Evolutionary conservation across 1,140 invertebrate species (phyloP).

Genomic region (Adelges cooleyi): DNA sequence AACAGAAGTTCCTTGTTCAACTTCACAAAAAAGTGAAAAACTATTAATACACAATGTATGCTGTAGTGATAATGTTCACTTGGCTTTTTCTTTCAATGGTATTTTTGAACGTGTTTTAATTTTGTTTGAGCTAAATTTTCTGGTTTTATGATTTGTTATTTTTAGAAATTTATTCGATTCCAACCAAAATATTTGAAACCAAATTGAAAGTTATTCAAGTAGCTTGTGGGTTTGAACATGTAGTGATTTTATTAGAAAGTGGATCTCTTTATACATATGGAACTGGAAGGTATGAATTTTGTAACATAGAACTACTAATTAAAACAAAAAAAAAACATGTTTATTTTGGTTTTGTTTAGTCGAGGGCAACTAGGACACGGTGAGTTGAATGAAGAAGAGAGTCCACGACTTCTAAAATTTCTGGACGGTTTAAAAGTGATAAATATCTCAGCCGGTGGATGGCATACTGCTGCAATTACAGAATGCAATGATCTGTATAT

Average conservation of each 20-base stretch:
- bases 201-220: slow-evolving; percentile 43
- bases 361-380: slow-evolving; percentile 74
- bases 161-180: slow-evolving; percentile 24
- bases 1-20: background rate
- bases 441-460: slow-evolving; percentile 63
- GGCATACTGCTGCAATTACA: slow-evolving; percentile 68
- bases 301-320: slow-evolving; percentile 21
- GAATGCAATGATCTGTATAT: slow-evolving; percentile 55
- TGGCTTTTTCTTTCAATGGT: slow-evolving; percentile 21
- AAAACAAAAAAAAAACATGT: slow-evolving; percentile 17
- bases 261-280: slow-evolving; percentile 71
- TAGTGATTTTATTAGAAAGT: slow-evolving; percentile 53
- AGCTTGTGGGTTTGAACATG: slow-evolving; percentile 66
- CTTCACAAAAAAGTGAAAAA: background rate
- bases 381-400: slow-evolving; percentile 48
- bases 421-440: slow-evolving; percentile 55
- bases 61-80: slow-evolving; percentile 24
- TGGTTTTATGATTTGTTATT: background rate
- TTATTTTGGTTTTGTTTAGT: slow-evolving; percentile 41
- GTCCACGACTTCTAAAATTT: slow-evolving; percentile 53
- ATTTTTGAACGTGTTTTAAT: background rate
- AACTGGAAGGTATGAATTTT: slow-evolving; percentile 52
- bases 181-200: slow-evolving; percentile 6
- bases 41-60: background rate
- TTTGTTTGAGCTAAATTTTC: too few relatives aligned